These are phyloP conservation scores for Hypsibius dujardini DNA, from an alignment of 1,140 invertebrate genomes.

Conservation along the genomic window DNA sequence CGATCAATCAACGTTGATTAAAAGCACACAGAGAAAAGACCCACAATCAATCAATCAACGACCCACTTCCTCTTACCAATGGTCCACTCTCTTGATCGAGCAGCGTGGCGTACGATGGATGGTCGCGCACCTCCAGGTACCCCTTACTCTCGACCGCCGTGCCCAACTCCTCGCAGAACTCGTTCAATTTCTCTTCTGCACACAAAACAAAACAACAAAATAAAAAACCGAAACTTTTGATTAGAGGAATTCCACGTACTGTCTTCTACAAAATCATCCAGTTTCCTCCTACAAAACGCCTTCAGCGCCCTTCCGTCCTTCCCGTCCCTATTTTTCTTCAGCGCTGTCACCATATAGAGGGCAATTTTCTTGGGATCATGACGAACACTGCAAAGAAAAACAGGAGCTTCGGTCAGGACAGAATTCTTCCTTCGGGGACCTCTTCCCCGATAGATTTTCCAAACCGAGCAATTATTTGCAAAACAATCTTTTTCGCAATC, in stretches of 20 bases:
- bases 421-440: too few species aligned
- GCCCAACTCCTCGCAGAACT: neutral
- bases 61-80: neutral
- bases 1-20: neutral
- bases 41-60: neutral
- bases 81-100: neutral
- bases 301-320: neutral
- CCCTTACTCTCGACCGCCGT: neutral
- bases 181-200: slow-evolving; percentile 1
- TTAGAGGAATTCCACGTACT: neutral
- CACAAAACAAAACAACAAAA: neutral
- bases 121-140: neutral
- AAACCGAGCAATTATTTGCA: too few species aligned
- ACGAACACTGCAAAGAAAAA: too few species aligned
- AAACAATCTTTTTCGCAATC: too few species aligned
- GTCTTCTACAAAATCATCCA: slow-evolving; percentile 3
- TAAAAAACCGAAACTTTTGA: neutral
- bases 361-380: neutral
- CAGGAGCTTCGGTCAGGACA: too few species aligned
- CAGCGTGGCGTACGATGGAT: slow-evolving; percentile 1
- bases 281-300: neutral
- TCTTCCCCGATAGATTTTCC: too few species aligned
- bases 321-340: neutral
- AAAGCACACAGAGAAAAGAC: neutral
- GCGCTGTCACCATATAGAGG: neutral